A percentile compares a stretch with the other conserved stretches of the same genome.
These are phyloP conservation scores for Papilio protenor DNA, from an alignment of 2,888 invertebrate species.

Conservation along the genomic window DNA sequence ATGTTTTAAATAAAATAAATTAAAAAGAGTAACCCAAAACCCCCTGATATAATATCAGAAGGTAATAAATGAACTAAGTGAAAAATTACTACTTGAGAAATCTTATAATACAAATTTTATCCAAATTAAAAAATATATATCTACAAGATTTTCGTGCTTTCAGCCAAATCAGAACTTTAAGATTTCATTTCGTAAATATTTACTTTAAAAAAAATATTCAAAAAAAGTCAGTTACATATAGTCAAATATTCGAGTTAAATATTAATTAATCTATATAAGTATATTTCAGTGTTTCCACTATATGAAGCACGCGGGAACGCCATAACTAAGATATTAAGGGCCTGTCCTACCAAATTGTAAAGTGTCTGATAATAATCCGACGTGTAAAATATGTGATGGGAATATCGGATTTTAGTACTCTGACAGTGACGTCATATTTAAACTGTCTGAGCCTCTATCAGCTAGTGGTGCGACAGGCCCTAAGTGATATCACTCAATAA, in stretches of 20 bases:
- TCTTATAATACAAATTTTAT: not conserved
- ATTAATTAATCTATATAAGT: not conserved
- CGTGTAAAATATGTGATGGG: too few species aligned
- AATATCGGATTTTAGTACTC: too few species aligned
- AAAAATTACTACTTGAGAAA: not conserved
- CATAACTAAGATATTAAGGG: constrained; percentile 9
- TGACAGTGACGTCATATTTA: too few species aligned
- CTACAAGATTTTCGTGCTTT: not conserved
- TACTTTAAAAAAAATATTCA: not conserved
- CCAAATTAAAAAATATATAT: not conserved
- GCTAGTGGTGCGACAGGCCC: too few species aligned
- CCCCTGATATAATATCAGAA: not conserved
- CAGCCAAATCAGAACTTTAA: not conserved
- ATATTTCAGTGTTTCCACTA: constrained; percentile 26
- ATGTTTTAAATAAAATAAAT: not conserved
- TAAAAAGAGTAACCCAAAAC: not conserved
- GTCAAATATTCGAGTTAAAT: not conserved
- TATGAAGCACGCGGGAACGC: constrained; percentile 40
- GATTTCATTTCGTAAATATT: not conserved
- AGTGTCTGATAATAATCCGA: too few species aligned
- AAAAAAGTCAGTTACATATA: not conserved
- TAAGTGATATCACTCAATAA: too few species aligned
- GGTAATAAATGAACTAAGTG: not conserved
- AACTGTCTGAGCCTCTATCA: too few species aligned
- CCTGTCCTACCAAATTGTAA: too few species aligned